Evolutionary conservation across 2,797 vertebrate species (phyloP).

Genomic region (Mormyrus proboscirostris): DNA sequence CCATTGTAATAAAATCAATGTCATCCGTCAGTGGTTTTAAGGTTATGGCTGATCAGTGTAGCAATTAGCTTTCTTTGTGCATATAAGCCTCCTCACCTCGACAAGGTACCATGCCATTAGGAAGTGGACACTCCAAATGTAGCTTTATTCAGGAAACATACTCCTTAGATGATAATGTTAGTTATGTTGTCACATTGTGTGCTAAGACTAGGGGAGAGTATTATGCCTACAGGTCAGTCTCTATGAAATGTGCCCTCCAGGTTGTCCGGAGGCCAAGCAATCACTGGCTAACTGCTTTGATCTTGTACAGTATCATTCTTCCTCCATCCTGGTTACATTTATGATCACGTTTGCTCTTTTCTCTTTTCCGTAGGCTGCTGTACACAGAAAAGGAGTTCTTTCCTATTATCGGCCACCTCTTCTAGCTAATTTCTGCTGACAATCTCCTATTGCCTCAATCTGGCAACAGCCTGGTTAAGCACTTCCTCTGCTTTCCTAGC

Average conservation of each 20-base stretch:
- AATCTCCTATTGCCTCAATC: background rate
- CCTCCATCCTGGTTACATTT: background rate
- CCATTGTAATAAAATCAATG: background rate
- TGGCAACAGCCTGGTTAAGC: background rate
- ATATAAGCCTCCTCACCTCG: background rate
- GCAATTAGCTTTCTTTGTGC: background rate
- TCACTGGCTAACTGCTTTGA: background rate
- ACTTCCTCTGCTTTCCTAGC: background rate
- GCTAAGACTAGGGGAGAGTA: background rate
- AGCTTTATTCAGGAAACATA: background rate
- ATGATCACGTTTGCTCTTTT: background rate
- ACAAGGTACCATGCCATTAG: background rate
- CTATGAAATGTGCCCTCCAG: background rate
- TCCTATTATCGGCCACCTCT: background rate
- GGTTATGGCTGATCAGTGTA: background rate
- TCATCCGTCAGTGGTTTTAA: background rate
- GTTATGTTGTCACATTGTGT: background rate
- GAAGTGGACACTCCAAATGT: background rate
- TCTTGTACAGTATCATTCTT: background rate
- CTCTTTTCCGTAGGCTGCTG: background rate
- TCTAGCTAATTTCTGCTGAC: background rate
- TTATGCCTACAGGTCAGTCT: background rate
- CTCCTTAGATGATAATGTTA: background rate
- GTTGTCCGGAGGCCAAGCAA: background rate
- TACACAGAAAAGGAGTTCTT: background rate